A percentile compares a stretch with the other conserved stretches of the same genome.
Conservation (phyloP, 2,113 vertebrate genomes). For the Solenodon paradoxus region DNA sequence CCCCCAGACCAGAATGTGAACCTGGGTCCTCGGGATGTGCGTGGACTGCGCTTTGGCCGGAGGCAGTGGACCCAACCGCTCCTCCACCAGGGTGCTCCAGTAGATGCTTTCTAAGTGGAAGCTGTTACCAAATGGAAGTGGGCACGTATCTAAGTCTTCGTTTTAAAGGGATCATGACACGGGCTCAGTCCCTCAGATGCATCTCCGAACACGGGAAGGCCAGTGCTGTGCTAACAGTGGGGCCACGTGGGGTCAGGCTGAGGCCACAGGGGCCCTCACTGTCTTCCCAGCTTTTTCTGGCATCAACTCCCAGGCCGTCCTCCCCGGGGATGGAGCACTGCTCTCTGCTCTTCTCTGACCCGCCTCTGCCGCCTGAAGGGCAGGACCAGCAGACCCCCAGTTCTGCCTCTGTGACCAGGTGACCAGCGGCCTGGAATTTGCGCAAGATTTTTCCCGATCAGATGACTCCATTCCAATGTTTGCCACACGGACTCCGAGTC, state of each 20-base stretch:
- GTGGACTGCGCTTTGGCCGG: no score
- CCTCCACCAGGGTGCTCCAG: no score
- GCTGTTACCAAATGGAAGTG: background rate
- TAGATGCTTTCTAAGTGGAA: background rate
- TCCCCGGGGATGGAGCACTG: background rate
- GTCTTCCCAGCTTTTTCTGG: background rate
- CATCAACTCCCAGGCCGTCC: background rate
- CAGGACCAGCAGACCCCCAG: no score
- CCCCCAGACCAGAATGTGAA: no score
- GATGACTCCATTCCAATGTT: background rate
- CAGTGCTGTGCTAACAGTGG: background rate
- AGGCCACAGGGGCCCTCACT: background rate
- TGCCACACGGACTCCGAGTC: background rate
- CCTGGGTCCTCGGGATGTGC: no score
- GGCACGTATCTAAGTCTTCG: background rate
- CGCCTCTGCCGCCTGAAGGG: background rate
- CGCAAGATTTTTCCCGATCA: background rate
- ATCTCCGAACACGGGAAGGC: background rate
- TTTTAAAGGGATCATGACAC: background rate
- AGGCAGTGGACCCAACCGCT: no score
- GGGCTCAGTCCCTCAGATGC: background rate
- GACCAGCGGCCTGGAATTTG: no score
- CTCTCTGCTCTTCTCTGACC: background rate
- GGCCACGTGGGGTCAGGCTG: background rate
- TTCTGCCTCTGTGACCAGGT: no score